Conservation (phyloP, 1,140 invertebrate genomes). For the Leucophenga varia region DNA sequence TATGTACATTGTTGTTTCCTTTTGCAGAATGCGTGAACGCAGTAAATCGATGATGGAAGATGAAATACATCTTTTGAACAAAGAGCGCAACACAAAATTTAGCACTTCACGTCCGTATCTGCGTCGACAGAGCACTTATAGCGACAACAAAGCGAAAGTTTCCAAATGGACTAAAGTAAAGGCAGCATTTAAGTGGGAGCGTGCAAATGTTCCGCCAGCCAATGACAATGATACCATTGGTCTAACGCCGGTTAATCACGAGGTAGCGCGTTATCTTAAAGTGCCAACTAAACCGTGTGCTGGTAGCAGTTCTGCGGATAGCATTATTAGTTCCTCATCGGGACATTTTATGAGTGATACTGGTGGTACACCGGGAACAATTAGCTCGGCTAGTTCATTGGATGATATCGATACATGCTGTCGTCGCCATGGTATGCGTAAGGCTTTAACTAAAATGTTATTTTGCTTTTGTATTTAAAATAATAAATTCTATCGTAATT, state of each 20-base stretch:
- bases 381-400: conserved; percentile 52
- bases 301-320: conserved; percentile 59
- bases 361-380: conserved; percentile 44
- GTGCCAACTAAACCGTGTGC: conserved; percentile 55
- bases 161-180: conserved; percentile 84
- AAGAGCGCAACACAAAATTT: conserved; percentile 24
- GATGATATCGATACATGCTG: conserved; percentile 43
- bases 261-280: conserved; percentile 57
- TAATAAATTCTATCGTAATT: background rate
- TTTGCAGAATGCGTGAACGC: conserved; percentile 47
- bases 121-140: conserved; percentile 49
- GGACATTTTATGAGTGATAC: conserved; percentile 49
- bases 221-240: conserved; percentile 50
- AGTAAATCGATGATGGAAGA: conserved; percentile 60
- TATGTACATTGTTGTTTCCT: background rate
- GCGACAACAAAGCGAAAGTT: conserved; percentile 53
- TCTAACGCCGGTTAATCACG: conserved; percentile 47
- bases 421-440: conserved; percentile 31
- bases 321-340: conserved; percentile 55
- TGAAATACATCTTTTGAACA: conserved; percentile 33
- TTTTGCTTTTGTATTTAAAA: background rate
- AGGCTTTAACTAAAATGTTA: no score
- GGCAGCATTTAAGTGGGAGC: conserved; percentile 76
- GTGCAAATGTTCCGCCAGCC: conserved; percentile 59
- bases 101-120: conserved; percentile 30